Base-by-base conservation (phyloP, 2,888 invertebrate genomes). In the Amblyteles armatorius region DNA sequence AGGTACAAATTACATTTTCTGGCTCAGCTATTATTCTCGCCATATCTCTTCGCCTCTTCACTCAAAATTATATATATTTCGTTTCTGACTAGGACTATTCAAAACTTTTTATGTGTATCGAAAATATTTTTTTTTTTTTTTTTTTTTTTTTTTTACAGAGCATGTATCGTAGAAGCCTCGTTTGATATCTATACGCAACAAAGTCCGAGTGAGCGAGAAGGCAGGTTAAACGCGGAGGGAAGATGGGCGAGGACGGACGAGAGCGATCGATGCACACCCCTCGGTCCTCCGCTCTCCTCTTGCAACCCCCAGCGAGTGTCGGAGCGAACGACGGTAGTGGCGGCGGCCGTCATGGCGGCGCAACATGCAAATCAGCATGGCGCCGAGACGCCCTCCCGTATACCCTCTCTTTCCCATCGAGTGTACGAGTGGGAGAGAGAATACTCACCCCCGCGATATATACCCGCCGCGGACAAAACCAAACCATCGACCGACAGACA, bases 361-460 rank as follows among this genome's bases (percentile, higher is more conserved):
- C 95, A 85, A 85, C 85, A 95, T 95, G 95, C 95, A 95, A 95
- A 95, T 95, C 95, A 95, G 95, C 94, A 95, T 95, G 95, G 95
- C 95, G 95, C 94, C 94, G 94, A 94, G 93, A 94, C 94, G 93
- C 93, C 93, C 93, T 93, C 93, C 83, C 74, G 63, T 80, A 60
- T 79, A 78, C 83, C 81, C 89, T 77, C 85, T 67, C 83, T 82
- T 82, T 81, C 85, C 81, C 72, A n/a, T 52, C 33, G 44, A 57
- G 36, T 19, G 69, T 55, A 52, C 77, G 40, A 55, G 82, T 65
- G 52, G 65, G 82, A 60, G 68, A 55, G 68, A 83, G 82, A 74
- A 77, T 84, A 55, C 81, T 81, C 77, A 71, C 79, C 76, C 82
- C 71, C 82, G 80, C 82, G 86, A 87, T 88, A 88, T 88, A 88